phyloP scores from a whole-genome alignment of 1,140 invertebrate genomes.

The Copidosoma floridanum region DNA sequence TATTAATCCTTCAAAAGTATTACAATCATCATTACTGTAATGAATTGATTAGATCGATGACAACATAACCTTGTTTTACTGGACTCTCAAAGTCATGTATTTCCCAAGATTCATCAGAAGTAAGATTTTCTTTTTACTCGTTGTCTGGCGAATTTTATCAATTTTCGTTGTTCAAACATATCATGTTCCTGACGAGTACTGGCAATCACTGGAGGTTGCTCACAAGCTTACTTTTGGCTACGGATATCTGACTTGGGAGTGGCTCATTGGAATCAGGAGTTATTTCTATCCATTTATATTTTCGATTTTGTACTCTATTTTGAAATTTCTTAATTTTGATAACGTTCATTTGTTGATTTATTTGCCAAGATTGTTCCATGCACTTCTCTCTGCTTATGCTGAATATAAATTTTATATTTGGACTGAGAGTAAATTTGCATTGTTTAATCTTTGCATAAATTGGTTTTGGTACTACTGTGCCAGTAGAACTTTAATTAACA shows the following conservation, averaged over 20 bases:
- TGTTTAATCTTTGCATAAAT: slow-evolving; percentile 65
- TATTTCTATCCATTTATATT: slow-evolving; percentile 79
- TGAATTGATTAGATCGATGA: background rate
- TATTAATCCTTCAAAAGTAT: too few species aligned
- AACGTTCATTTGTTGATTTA: slow-evolving; percentile 34
- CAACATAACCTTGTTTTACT: slow-evolving; percentile 7
- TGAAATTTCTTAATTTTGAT: slow-evolving; percentile 39
- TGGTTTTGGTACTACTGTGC: slow-evolving; percentile 91
- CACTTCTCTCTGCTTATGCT: slow-evolving; percentile 68
- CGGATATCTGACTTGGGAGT: slow-evolving; percentile 91
- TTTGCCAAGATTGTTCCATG: slow-evolving; percentile 76
- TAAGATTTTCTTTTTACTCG: slow-evolving; percentile 59
- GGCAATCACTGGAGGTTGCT: slow-evolving; percentile 89
- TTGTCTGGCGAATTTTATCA: slow-evolving; percentile 65
- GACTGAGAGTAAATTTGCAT: slow-evolving; percentile 66
- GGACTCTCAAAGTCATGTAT: slow-evolving; percentile 18
- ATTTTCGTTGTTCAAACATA: slow-evolving; percentile 74
- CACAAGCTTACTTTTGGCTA: slow-evolving; percentile 82
- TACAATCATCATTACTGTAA: background rate
- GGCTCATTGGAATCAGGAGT: slow-evolving; percentile 77
- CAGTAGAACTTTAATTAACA: slow-evolving; percentile 82
- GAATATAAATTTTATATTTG: slow-evolving; percentile 76
- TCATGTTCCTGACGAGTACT: slow-evolving; percentile 92
- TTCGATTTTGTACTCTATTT: slow-evolving; percentile 41
- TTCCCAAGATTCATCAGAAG: slow-evolving; percentile 1